These are phyloP conservation scores for Lamellibrachia luymesi DNA, from an alignment of 1,140 invertebrate species.

Conservation along the genomic window DNA sequence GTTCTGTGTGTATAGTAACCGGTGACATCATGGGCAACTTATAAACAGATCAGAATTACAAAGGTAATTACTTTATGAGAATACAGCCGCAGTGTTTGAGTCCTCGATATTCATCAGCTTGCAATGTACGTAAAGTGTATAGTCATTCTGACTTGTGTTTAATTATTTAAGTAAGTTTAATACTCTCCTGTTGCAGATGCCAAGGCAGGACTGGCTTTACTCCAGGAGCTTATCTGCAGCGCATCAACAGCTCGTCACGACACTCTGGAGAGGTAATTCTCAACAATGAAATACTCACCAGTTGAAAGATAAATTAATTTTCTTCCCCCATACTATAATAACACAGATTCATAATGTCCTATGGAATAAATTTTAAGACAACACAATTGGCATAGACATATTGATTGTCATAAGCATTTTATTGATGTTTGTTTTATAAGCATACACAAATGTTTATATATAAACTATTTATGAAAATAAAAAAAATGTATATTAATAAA, in stretches of 20 bases:
- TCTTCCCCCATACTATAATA: background rate
- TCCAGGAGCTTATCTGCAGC: constrained; percentile 11
- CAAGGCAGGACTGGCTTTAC: constrained; percentile 6
- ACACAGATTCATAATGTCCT: background rate
- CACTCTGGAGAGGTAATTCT: background rate
- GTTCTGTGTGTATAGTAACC: background rate
- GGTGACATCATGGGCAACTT: background rate
- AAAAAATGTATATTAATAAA: background rate
- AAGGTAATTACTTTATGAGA: background rate
- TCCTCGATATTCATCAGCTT: background rate
- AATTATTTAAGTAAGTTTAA: background rate
- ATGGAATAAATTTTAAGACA: no score
- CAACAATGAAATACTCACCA: background rate
- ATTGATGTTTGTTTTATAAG: background rate
- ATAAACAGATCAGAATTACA: background rate
- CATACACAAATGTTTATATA: background rate
- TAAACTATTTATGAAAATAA: background rate
- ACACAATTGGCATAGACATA: background rate
- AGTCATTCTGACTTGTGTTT: background rate
- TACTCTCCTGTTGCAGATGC: background rate
- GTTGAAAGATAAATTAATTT: background rate
- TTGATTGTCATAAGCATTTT: background rate
- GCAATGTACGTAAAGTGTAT: background rate
- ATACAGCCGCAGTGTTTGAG: background rate
- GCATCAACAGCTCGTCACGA: background rate